Evolutionary conservation across 2,888 invertebrate species (phyloP), one percentile per base, ranked within the genome.

Genomic region (Ctena decussata): DNA sequence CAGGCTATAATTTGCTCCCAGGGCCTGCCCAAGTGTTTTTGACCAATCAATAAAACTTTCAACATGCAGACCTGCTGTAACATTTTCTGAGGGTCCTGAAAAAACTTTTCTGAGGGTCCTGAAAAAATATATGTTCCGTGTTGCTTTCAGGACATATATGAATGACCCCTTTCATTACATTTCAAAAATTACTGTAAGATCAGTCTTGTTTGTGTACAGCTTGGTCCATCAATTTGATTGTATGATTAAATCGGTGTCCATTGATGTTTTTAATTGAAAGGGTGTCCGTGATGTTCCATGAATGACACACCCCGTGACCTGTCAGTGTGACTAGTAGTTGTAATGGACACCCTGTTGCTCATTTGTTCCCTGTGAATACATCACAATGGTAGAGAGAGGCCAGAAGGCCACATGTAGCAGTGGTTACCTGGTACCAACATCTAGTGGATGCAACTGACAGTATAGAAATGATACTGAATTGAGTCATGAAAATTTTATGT

Each of bases 321-420:
- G 27, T 57, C 57, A 57, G 27, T 57, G 27, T 57, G 12, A 27
- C 57, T 46, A 46, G 46, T 15, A 24, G 6, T 8, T 5, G 57
- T 57, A 57, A 57, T 57, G 24, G 57, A 57, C 57, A 57, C 57
- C 57, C 24, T 57, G 57, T 57, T 57, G 57, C 24, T 57, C 57
- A 57, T 57, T 57, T 57, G 57, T 57, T 57, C 57, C 57, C 15
- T 24, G n/a, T 24, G 27, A 57, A 27, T 57, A 21, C 57, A 57
- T 57, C 57, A 57, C 57, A 57, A 57, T 27, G 57, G 57, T n/a
- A 1, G 27, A 24, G 8, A 57, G 27, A 57, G 57, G 57, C 8
- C 27, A 27, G 57, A 27, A 27, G 57, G 57, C 57, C 57, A 57
- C 57, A 57, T 27, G 27, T 27, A 57, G 5, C 3, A 49, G 49